Base-by-base conservation (phyloP, 2,113 vertebrate species). In the Poecile atricapillus region DNA sequence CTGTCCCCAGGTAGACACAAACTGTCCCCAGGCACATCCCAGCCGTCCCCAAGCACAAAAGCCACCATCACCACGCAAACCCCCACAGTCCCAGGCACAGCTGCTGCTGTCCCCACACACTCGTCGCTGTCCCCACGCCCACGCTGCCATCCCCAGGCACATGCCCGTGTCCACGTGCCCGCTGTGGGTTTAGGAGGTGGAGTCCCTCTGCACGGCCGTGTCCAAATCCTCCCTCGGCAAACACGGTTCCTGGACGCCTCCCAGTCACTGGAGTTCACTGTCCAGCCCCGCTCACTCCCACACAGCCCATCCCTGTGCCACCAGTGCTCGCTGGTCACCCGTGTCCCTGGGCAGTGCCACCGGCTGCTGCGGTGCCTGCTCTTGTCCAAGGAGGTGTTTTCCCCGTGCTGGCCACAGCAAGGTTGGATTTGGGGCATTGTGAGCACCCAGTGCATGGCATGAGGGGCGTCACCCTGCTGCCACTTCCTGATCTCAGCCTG, bases 31-130 rank as follows among this genome's bases (percentile, higher is more conserved):
- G 2, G 43, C 56, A 3, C 11, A 6, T 20, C 8, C 35, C 31
- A 15, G 28, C 39, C 1, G 6, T 13, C 22, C 46, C 43, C 16
- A 0, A 0, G 35, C 70, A 3, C 28, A 4, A 11, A 27, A 21
- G 69, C n/a, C 62, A 5, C 46, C 62, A 1, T 8, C 1, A 23
- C 47, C 35, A 2, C 22, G 58, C 56, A 7, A 18, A 46, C 16
- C 2, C 5, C 6, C n/a, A 0, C 63, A 11, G 68, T 35, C 35
- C 63, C 62, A 0, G 1, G 71, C 53, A 8, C 39, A 21, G 1
- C 41, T 24, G 76, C 73, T 33, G 55, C 67, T 46, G 23, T 52
- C 81, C 55, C 69, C 28, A 4, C 24, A 3, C 62, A 0, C 28
- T 1, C 12, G n/a, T 39, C 65, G 13, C 64, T 0, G 59, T 79